Percentiles rank a stretch among this genome's conserved stretches.
These are phyloP conservation scores for Esperia sulphurella DNA, from an alignment of 2,888 invertebrate genomes.

Conservation along the genomic window DNA sequence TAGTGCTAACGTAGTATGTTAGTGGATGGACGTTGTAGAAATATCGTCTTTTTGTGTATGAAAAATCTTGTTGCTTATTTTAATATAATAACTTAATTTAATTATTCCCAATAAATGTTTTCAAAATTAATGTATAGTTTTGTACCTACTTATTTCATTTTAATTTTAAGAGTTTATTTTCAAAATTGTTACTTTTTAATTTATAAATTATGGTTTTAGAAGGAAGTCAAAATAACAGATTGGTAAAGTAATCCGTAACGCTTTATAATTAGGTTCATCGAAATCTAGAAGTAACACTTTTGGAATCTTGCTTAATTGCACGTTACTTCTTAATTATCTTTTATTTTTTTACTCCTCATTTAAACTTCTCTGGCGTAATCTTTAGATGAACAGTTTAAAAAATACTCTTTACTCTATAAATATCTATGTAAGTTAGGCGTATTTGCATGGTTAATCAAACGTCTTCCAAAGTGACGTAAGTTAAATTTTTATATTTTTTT, in stretches of 20 bases:
- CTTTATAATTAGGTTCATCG: constrained; percentile 77
- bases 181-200: background rate
- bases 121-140: background rate
- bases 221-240: constrained; percentile 47
- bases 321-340: constrained; percentile 37
- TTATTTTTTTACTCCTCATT: constrained; percentile 16
- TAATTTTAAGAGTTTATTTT: background rate
- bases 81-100: background rate
- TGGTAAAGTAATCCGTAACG: constrained; percentile 65
- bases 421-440: constrained; percentile 63
- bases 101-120: background rate
- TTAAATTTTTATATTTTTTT: constrained; percentile 23
- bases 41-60: background rate
- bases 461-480: constrained; percentile 79
- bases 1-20: constrained; percentile 44
- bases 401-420: constrained; percentile 45
- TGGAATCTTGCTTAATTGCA: constrained; percentile 60
- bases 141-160: background rate
- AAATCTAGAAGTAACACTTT: constrained; percentile 66
- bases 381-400: constrained; percentile 34
- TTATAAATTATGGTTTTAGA: constrained; percentile 39
- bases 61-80: background rate
- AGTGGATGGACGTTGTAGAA: constrained; percentile 24
- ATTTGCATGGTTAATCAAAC: constrained; percentile 73
- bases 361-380: constrained; percentile 21